These are phyloP conservation scores for Coregonus clupeaformis DNA, from an alignment of 2,113 vertebrate genomes.

Conservation along the genomic window DNA sequence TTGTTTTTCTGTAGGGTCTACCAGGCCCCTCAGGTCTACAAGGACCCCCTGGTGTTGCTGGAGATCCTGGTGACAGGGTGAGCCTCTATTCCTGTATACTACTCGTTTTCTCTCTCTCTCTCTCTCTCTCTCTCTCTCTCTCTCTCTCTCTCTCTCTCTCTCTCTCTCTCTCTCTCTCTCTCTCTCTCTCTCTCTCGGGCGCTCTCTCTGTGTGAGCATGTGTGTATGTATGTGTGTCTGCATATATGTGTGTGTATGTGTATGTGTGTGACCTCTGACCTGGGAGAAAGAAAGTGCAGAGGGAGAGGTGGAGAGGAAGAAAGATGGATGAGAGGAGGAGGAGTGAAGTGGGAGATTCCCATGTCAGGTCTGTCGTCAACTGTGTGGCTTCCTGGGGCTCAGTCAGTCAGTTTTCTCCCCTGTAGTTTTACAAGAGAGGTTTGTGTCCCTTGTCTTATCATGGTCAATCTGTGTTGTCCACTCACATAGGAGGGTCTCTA, in stretches of 20 bases:
- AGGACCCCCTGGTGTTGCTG: slow-evolving; percentile 84
- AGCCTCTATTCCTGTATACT: slow-evolving; percentile 60
- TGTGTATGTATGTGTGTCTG: not conserved
- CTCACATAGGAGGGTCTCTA: not conserved
- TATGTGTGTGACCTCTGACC: not conserved
- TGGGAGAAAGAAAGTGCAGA: not conserved
- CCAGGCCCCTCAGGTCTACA: slow-evolving; percentile 88
- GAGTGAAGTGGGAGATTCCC: not conserved
- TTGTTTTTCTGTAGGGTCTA: slow-evolving; percentile 77
- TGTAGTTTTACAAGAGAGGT: not conserved
- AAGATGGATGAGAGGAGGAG: no score
- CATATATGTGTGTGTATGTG: not conserved
- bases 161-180: not conserved
- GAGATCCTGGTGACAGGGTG: slow-evolving; percentile 94
- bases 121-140: no score
- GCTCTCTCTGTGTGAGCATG: not conserved
- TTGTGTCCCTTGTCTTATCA: not conserved
- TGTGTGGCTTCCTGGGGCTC: slow-evolving; percentile 5
- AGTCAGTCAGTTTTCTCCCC: not conserved
- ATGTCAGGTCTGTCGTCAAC: not conserved
- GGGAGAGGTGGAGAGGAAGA: no score
- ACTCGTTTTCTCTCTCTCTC: not conserved
- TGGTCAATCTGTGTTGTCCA: not conserved
- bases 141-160: no score
- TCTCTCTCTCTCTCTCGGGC: not conserved